These are phyloP conservation scores for Pollenia angustigena DNA, from an alignment of 2,888 invertebrate species.

Conservation along the genomic window DNA sequence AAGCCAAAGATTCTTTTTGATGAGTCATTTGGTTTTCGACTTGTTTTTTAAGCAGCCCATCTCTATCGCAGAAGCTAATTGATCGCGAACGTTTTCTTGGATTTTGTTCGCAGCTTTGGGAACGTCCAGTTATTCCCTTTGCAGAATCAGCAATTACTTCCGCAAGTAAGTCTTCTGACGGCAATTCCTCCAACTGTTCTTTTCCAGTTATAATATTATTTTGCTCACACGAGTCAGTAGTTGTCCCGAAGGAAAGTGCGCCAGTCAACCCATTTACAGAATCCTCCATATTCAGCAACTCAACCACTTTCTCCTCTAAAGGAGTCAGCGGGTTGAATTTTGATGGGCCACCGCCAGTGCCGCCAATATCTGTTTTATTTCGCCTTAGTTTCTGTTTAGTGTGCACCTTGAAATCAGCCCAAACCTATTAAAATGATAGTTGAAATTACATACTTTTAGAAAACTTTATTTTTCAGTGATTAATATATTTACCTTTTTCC, in stretches of 20 bases:
- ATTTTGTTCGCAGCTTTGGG: neutral
- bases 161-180: no score
- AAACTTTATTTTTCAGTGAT: no score
- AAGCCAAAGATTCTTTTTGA: no score
- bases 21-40: no score
- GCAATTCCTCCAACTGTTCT: no score
- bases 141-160: neutral
- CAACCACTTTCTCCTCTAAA: slow-evolving; percentile 20
- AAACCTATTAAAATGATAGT: no score
- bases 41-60: no score
- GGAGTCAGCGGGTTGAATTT: slow-evolving; percentile 1
- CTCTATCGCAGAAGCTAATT: no score
- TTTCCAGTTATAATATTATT: no score
- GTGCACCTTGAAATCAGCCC: neutral
- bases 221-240: no score
- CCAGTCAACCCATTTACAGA: slow-evolving; percentile 3
- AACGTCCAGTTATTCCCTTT: neutral
- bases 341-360: slow-evolving; percentile 19
- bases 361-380: slow-evolving; percentile 17
- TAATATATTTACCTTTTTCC: no score
- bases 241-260: slow-evolving; percentile 2
- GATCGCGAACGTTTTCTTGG: neutral
- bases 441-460: no score
- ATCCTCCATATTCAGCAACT: slow-evolving; percentile 3
- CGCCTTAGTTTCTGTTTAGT: neutral